phyloP scores from a whole-genome alignment of 2,888 invertebrate genomes.

The Campopleginae sp. region DNA sequence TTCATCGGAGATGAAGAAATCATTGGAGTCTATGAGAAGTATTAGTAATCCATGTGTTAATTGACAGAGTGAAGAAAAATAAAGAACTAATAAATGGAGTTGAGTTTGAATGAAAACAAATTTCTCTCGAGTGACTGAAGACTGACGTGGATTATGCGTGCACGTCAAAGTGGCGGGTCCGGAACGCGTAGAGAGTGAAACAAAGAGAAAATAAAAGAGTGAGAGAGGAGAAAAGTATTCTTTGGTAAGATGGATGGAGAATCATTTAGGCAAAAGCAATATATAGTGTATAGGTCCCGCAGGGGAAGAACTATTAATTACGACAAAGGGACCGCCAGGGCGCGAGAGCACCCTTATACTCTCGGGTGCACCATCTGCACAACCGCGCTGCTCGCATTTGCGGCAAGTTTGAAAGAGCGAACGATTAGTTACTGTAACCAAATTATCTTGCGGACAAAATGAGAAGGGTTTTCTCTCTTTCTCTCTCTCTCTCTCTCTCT shows the following conservation, averaged over 20 bases:
- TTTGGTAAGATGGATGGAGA: conserved; percentile 82
- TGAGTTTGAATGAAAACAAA: conserved; percentile 18
- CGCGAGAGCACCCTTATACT: conserved; percentile 53
- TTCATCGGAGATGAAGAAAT: background rate
- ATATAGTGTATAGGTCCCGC: conserved; percentile 69
- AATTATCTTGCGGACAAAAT: conserved; percentile 83
- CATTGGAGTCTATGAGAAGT: background rate
- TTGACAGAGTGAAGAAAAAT: conserved; percentile 29
- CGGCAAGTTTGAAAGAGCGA: conserved; percentile 81
- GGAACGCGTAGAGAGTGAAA: conserved; percentile 33
- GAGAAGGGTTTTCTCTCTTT: conserved; percentile 64
- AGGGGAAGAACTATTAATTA: conserved; percentile 83
- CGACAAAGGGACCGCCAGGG: conserved; percentile 82
- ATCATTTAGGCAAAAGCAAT: conserved; percentile 82
- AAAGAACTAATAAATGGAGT: conserved; percentile 15
- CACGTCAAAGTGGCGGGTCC: conserved; percentile 58
- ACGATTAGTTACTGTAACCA: conserved; percentile 84
- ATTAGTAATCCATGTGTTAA: background rate
- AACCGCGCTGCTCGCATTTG: conserved; percentile 69
- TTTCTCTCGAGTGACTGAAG: conserved; percentile 46
- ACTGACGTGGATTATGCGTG: conserved; percentile 33
- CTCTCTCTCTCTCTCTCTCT: conserved; percentile 63
- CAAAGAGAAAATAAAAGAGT: conserved; percentile 26
- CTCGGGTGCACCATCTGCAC: conserved; percentile 64
- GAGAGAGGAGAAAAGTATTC: conserved; percentile 35